Evolutionary conservation across 23 tunicate species (phyloP).

Genomic region (Styela clava): DNA sequence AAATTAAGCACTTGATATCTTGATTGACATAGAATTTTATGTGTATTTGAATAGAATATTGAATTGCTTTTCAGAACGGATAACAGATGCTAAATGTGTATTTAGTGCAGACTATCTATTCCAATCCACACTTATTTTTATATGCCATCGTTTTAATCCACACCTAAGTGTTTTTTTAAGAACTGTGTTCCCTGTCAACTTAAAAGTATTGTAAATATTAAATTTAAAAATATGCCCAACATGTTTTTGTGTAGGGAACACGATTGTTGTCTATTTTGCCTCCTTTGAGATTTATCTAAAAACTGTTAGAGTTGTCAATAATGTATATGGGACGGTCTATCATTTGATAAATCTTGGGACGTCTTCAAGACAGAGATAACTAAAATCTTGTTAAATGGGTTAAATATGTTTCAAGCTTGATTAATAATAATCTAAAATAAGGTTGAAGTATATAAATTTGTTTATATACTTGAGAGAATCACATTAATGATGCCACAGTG

Average conservation of each 20-base stretch:
- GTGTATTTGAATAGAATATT: background rate
- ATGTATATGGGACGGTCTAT: no score
- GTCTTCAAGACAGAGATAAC: background rate
- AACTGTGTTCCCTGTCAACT: background rate
- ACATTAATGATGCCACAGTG: background rate
- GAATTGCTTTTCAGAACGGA: background rate
- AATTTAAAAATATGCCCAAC: no score
- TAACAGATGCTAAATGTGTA: background rate
- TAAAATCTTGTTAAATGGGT: background rate
- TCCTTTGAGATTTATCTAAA: background rate
- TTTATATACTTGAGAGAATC: background rate
- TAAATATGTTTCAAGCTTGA: background rate
- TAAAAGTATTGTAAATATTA: no score
- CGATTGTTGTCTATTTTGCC: background rate
- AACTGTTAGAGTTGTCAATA: no score
- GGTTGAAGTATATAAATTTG: background rate
- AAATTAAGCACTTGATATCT: background rate
- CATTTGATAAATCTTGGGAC: background rate
- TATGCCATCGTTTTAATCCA: background rate
- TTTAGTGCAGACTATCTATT: background rate
- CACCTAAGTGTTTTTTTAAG: background rate
- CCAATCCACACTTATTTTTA: background rate
- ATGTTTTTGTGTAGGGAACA: background rate
- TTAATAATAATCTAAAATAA: background rate
- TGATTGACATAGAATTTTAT: background rate